Evolutionary conservation across 2,797 vertebrate genomes (phyloP), one percentile per base, ranked within the genome.

Genomic region (Lophotriccus pileatus): DNA sequence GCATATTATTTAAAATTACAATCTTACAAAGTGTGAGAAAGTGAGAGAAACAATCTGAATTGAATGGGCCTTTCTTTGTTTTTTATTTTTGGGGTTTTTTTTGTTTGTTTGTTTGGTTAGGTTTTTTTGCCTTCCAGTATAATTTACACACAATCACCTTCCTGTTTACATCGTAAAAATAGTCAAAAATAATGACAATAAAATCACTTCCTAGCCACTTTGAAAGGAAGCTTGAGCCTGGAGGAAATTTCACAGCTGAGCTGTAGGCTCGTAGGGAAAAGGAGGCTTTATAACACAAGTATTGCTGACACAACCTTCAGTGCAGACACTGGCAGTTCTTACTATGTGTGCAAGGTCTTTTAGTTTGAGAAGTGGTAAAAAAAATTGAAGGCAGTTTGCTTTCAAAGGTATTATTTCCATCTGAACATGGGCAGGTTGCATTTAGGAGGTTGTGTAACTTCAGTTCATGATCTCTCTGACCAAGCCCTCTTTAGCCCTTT

Each of bases 191-290:
- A 70, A 77, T 67, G 77, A 94, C 91, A 96, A 90, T 67, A 77
- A 90, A 94, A 94, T 69, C 7, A 43, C 6, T 89, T 96, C 55
- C 28, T 46, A 78, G 41, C 27, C 55, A 55, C 49, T 82, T 88
- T 87, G 66, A 92, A 90, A 86, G 63, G 55, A 94, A 91, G 24
- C 60, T 79, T 79, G 55, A 93, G 74, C n/a, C 80, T 82, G 41
- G 27, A 88, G 74, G 70, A 94, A 84, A 91, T 87, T 82, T 96
- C 89, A 76, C 87, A 94, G 83, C 55, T 90, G 67, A 96, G 62
- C 53, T 58, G 23, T 28, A 75, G 50, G 34, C 37, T 95, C 2
- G 2, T 90, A 52, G 59, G 55, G 34, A 63, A 84, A 92, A 77
- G 4, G 13, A 53, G n/a, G 16, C 7, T 90, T 95, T 77, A 12